Base-by-base conservation (phyloP, 2,888 invertebrate species). In the Agrochola lota region DNA sequence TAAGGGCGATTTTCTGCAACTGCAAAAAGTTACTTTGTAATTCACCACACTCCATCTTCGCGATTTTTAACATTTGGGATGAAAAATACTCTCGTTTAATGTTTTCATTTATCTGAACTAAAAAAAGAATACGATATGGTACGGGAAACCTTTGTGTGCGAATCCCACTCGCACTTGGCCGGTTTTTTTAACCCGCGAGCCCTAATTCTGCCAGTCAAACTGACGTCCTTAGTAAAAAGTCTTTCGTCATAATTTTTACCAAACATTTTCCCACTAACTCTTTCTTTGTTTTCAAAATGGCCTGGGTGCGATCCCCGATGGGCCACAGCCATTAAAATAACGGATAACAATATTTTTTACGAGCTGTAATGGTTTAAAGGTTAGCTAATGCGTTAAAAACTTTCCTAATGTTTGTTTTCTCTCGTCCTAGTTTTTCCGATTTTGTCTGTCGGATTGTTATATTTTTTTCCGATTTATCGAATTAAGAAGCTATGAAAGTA, bases 301-400 rank as follows among this genome's bases (percentile, higher is more conserved):
- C 55, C 59, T 71, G 52, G 71, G 52, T 62, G 40, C 52, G 49
- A 64, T 64, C 70, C 63, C 26, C 64, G 35, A 66, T 80, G 81
- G 78, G 23, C 76, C 40, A 71, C 64, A 83, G 76, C 82, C 57
- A 75, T 78, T 84, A 77, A 80, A 85, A 87, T 87, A 88, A 85
- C 79, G 81, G 80, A 81, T 78, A 82, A 84, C 85, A 89, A 90
- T 88, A 90, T 91, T 92, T 93, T 91, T 91, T 92, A 93, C 90
- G 90, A 91, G 90, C 86, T 77, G 20, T 91, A 90, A 92, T 91
- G 91, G 86, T 77, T 83, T 81, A 93, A 93, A n/a, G n/a, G 86
- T 93, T 92, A 80, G 88, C 83, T 90, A 91, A 91, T 88, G 89
- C 88, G 89, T 89, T 88, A 79, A 90, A 90, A n/a, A n/a, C 89